Percentiles rank a stretch among this genome's conserved stretches.
phyloP scores from a whole-genome alignment of 92 coral and sea anemone genomes.

The Porites lobata region DNA sequence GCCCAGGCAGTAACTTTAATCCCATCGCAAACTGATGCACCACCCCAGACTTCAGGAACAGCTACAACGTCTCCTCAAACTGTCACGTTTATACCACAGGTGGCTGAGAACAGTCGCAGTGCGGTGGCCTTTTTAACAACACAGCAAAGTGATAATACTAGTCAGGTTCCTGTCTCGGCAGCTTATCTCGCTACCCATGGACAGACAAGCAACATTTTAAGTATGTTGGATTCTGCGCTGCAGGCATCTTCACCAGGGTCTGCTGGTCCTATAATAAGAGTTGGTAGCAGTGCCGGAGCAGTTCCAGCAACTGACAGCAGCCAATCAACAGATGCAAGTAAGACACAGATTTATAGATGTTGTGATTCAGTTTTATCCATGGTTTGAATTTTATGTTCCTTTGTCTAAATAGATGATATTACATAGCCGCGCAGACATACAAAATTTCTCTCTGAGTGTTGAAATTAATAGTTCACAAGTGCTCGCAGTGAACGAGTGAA shows the following conservation, averaged over 20 bases:
- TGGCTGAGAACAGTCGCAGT: slow-evolving; percentile 48
- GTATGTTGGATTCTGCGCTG: slow-evolving; percentile 78
- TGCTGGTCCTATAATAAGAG: slow-evolving; percentile 45
- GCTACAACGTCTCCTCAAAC: slow-evolving; percentile 76
- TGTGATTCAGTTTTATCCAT: no score
- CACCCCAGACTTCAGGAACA: slow-evolving; percentile 44
- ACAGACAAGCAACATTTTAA: slow-evolving; percentile 79
- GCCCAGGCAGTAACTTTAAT: slow-evolving; percentile 81
- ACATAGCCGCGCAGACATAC: no score
- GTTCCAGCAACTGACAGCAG: slow-evolving; percentile 46
- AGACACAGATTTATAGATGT: neutral
- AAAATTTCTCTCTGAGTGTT: no score
- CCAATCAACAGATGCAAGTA: slow-evolving; percentile 57
- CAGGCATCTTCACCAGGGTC: slow-evolving; percentile 52
- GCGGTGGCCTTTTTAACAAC: slow-evolving; percentile 47
- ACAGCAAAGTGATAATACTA: slow-evolving; percentile 25
- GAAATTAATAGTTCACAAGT: no score
- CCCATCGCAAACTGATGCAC: slow-evolving; percentile 72
- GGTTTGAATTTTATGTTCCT: no score
- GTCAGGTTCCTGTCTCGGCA: slow-evolving; percentile 44
- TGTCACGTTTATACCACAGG: slow-evolving; percentile 74
- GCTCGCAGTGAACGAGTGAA: no score
- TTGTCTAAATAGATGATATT: no score
- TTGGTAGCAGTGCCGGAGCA: slow-evolving; percentile 43
- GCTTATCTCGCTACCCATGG: slow-evolving; percentile 69